Conservation (phyloP, 2,113 vertebrate species). For the Microcebus lehilahytsara region DNA sequence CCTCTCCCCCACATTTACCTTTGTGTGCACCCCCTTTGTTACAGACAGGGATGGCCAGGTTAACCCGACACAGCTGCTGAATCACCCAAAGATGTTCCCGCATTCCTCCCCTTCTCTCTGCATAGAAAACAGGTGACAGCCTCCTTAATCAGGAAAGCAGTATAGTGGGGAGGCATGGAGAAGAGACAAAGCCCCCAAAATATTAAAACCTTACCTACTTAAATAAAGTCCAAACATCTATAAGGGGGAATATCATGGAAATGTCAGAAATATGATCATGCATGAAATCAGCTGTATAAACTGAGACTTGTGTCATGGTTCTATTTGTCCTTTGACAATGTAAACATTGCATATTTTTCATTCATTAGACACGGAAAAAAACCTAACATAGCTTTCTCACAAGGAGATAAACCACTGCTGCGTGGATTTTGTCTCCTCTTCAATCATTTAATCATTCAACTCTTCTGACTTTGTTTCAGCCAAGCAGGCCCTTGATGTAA, state of each 20-base stretch:
- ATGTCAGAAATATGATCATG: not conserved
- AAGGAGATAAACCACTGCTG: not conserved
- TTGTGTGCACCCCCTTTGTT: not conserved
- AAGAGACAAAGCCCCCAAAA: not conserved
- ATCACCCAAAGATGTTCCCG: not conserved
- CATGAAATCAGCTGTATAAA: not conserved
- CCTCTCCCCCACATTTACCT: not conserved
- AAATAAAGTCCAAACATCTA: not conserved
- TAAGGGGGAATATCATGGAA: not conserved
- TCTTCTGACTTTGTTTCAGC: not conserved
- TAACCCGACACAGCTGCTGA: not conserved
- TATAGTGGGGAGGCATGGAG: not conserved
- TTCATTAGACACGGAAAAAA: not conserved
- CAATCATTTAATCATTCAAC: not conserved
- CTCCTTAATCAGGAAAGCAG: not conserved
- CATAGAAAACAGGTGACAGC: not conserved
- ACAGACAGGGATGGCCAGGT: not conserved
- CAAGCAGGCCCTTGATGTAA: not conserved
- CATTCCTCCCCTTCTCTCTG: not conserved
- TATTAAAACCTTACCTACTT: not conserved
- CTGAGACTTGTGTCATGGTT: not conserved
- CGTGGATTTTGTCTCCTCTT: not conserved
- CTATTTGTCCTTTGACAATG: not conserved
- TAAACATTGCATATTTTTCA: not conserved
- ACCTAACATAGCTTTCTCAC: not conserved